Evolutionary conservation across 1,140 invertebrate genomes (phyloP).

Genomic region (Alviniconcha marisindica): DNA sequence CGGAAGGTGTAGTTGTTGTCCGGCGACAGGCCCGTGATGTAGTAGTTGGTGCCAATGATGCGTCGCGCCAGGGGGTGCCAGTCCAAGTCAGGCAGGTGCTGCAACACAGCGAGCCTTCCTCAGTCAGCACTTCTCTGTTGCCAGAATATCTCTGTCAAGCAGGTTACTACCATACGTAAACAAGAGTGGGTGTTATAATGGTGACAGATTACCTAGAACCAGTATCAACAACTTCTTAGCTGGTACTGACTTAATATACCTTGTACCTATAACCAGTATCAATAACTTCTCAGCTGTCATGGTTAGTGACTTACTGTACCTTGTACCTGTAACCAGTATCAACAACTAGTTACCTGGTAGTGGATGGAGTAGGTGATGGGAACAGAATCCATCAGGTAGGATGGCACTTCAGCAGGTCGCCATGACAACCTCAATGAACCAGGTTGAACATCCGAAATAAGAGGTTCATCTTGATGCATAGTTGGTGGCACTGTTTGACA

Average conservation of each 20-base stretch:
- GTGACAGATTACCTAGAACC: no score
- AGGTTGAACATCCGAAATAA: slow-evolving; percentile 64
- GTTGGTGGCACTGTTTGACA: slow-evolving; percentile 64
- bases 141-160: no score
- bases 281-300: no score
- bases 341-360: slow-evolving; percentile 50
- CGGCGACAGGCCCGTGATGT: slow-evolving; percentile 94
- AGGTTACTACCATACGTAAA: no score
- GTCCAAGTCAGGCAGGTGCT: slow-evolving; percentile 50
- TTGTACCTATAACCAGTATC: no score
- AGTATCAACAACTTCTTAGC: no score
- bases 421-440: slow-evolving; percentile 67
- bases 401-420: slow-evolving; percentile 66
- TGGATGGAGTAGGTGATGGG: slow-evolving; percentile 65
- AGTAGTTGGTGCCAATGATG: slow-evolving; percentile 80
- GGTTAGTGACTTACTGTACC: no score
- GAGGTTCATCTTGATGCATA: slow-evolving; percentile 62
- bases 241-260: no score
- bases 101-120: no score
- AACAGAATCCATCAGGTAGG: slow-evolving; percentile 52
- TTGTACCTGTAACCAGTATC: no score
- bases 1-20: slow-evolving; percentile 95
- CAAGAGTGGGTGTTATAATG: no score
- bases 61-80: slow-evolving; percentile 64
- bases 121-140: no score